Base-by-base conservation (phyloP, 2,888 invertebrate species). In the Diploptera punctata region DNA sequence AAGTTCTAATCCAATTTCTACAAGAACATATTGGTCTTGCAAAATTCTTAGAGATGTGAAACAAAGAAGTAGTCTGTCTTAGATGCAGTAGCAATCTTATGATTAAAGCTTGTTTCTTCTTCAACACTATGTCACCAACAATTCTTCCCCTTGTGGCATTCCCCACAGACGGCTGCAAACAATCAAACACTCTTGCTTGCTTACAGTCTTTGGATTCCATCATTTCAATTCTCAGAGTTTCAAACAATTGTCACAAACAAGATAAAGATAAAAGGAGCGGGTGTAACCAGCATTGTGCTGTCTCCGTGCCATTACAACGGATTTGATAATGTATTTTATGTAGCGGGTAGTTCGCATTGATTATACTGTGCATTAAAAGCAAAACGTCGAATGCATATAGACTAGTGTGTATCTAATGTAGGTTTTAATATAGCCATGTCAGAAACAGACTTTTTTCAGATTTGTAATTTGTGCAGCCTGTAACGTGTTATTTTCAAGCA, bases 171-270 rank as follows among this genome's bases (percentile, higher is more conserved):
- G 29, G 57, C 57, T 57, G 57, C 26, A 57, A 57, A 57, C 57
- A 57, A 57, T 57, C 57, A 57, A 57, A 57, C 26, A 57, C 52
- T 52, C 49, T 52, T 52, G 52, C 52, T 52, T 52, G 52, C 21
- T 21, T 24, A 52, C 57, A 57, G 29, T 57, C 57, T 57, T 57
- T 16, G 31, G 65, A 47, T 65, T 65, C 47, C 47, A 24, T 65
- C 65, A 65, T 65, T 65, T 65, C 65, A 65, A 65, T 44, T 65
- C 47, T n/a, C n/a, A n/a, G 65, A 24, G 62, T 62, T 43, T 31
- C 18, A 31, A 29, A 57, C 29, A 29, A 29, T 57, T 57, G 24
- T n/a, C 3, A 13, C 31, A 57, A 24, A 57, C 31, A 31, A 29
- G 57, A 29, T 57, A 29, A 52, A 57, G 29, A 57, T 57, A 29